These are phyloP conservation scores for Lynx canadensis DNA, from an alignment of 2,113 vertebrate species.

Conservation along the genomic window DNA sequence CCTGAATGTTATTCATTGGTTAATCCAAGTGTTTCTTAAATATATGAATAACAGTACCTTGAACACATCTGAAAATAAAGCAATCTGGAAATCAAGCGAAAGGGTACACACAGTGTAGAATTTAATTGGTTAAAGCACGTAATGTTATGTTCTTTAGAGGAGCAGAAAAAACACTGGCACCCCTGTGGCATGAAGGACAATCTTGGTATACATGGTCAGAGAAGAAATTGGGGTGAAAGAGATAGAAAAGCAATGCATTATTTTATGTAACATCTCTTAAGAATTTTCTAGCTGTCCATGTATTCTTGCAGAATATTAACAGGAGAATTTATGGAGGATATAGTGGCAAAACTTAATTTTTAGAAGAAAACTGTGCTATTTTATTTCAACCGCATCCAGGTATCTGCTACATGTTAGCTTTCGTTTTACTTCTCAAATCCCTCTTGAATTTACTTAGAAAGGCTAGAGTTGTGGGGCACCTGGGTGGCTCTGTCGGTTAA, in stretches of 20 bases:
- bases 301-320: not conserved
- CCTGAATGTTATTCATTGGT: conserved; percentile 11
- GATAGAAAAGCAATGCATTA: not conserved
- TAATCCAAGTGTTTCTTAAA: conserved; percentile 14
- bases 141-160: not conserved
- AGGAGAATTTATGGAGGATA: not conserved
- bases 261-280: not conserved
- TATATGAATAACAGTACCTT: not conserved
- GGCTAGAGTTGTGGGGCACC: not conserved
- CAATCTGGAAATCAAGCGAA: conserved; percentile 17
- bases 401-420: not conserved
- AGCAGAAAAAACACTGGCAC: not conserved
- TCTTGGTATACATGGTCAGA: not conserved
- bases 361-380: not conserved
- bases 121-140: not conserved
- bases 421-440: not conserved
- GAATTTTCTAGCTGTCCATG: conserved; percentile 12
- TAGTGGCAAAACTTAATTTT: not conserved
- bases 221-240: not conserved
- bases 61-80: not conserved
- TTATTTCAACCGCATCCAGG: not conserved
- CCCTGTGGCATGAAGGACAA: not conserved
- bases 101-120: not conserved
- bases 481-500: too few relatives aligned
- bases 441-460: conserved; percentile 40